These are phyloP conservation scores for Hozukius guyotensis DNA, from an alignment of 2,797 vertebrate genomes.

Conservation along the genomic window DNA sequence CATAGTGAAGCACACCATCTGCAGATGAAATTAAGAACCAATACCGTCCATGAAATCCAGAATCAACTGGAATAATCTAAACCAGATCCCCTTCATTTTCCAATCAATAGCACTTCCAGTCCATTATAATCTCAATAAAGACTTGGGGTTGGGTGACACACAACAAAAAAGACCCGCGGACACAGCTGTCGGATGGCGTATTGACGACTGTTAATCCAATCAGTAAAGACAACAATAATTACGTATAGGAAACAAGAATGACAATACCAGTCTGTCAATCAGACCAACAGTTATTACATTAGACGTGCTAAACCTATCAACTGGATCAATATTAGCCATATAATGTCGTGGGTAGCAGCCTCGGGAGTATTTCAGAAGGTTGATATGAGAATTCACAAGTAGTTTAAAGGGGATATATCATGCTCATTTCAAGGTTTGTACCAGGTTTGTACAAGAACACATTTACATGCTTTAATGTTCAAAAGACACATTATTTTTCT, in stretches of 20 bases:
- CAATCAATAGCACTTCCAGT: constrained; percentile 45
- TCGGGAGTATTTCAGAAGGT: not conserved
- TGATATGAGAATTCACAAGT: not conserved
- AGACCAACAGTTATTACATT: constrained; percentile 12
- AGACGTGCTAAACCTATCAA: not conserved
- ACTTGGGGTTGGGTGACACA: not conserved
- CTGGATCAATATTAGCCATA: not conserved
- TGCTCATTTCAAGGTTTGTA: too few species aligned
- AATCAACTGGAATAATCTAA: constrained; percentile 47
- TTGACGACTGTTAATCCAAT: constrained; percentile 30
- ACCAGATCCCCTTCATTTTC: constrained; percentile 45
- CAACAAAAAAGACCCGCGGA: constrained; percentile 25
- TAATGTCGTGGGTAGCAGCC: not conserved
- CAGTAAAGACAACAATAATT: constrained; percentile 23
- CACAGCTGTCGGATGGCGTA: constrained; percentile 32
- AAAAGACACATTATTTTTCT: too few species aligned
- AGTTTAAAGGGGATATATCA: not conserved
- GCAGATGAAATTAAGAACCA: constrained; percentile 43
- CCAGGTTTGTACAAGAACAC: too few species aligned
- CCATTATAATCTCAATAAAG: constrained; percentile 19
- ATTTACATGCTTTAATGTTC: too few species aligned
- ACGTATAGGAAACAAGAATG: constrained; percentile 7
- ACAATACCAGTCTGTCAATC: constrained; percentile 18
- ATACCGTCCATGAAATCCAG: constrained; percentile 22
- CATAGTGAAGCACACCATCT: constrained; percentile 21